These are phyloP conservation scores for Hylaeus volcanicus DNA, from an alignment of 1,140 invertebrate species.

Conservation along the genomic window DNA sequence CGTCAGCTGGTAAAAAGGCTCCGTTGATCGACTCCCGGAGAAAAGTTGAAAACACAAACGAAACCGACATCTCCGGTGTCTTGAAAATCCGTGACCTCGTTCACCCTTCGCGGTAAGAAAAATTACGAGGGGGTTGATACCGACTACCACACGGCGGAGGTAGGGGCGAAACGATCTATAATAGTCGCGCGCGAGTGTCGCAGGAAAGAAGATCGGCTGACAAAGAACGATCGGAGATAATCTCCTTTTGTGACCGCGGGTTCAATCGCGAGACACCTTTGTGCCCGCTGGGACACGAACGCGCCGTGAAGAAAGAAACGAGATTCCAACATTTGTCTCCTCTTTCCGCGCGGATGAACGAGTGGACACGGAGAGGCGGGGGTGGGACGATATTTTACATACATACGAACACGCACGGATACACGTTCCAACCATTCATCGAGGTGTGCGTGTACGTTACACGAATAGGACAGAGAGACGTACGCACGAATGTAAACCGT, in stretches of 20 bases:
- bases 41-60: not conserved
- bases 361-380: not conserved
- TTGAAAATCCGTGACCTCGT: not conserved
- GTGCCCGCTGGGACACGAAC: constrained; percentile 37
- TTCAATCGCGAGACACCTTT: constrained; percentile 54
- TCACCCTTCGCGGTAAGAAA: constrained; percentile 20
- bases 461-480: not conserved
- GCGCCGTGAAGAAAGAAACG: constrained; percentile 30
- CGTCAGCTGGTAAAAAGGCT: not conserved
- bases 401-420: constrained; percentile 10
- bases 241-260: constrained; percentile 45
- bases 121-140: constrained; percentile 49
- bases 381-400: constrained; percentile 56
- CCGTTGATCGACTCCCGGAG: not conserved
- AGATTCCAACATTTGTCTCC: constrained; percentile 57
- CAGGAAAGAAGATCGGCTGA: constrained; percentile 42
- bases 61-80: not conserved
- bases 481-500: constrained; percentile 34
- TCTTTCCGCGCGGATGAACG: constrained; percentile 39
- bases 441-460: not conserved
- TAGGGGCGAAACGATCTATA: constrained; percentile 6
- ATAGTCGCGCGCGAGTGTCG: constrained; percentile 25
- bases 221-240: constrained; percentile 61
- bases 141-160: constrained; percentile 18
- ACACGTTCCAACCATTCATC: constrained; percentile 4